A percentile compares a stretch with the other conserved stretches of the same genome.
Evolutionary conservation across 2,113 vertebrate genomes (phyloP).

Genomic region (Clinocottus analis): DNA sequence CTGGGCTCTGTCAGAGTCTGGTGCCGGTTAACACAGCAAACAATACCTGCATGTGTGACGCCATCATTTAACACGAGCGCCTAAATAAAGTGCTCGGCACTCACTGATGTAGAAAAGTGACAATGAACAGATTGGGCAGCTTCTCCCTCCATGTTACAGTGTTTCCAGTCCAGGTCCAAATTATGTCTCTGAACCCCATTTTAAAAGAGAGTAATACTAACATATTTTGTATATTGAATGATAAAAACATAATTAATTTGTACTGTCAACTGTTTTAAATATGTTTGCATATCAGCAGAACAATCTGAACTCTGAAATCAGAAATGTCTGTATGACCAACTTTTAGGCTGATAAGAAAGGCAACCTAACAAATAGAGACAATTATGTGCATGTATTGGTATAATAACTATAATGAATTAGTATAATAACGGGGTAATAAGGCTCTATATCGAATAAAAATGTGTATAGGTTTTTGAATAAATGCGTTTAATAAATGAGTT

Average conservation of each 20-base stretch:
- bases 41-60: conserved; percentile 29
- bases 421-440: too few relatives aligned
- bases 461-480: neutral
- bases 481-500: neutral
- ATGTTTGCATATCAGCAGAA: neutral
- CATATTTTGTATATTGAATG: neutral
- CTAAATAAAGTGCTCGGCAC: conserved; percentile 29
- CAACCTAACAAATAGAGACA: conserved; percentile 11
- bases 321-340: too few relatives aligned
- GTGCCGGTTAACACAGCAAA: conserved; percentile 24
- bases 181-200: neutral
- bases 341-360: neutral
- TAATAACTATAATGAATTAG: too few relatives aligned
- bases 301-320: neutral
- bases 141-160: neutral
- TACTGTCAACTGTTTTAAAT: neutral
- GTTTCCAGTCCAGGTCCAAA: neutral
- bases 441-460: neutral
- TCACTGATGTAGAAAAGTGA: neutral
- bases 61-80: conserved; percentile 16
- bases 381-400: neutral
- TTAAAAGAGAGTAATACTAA: neutral
- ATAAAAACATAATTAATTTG: neutral
- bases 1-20: conserved; percentile 20
- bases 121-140: neutral